Evolutionary conservation across 2,113 vertebrate genomes (phyloP), one percentile per base, ranked within the genome.

Genomic region (Phainopepla nitens): DNA sequence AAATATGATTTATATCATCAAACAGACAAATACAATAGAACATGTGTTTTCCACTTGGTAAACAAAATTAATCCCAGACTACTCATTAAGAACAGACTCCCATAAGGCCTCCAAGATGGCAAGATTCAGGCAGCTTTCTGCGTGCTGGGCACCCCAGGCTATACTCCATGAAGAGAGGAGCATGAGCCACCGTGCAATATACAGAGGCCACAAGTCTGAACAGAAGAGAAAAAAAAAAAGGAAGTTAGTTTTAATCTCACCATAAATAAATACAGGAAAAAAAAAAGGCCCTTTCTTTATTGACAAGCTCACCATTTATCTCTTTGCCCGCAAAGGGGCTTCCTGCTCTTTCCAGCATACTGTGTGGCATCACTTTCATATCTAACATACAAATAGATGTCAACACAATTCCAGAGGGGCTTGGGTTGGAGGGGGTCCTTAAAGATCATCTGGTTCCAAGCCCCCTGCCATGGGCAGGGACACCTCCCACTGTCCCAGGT

Each of bases 21-120:
- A 88, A 82, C 82, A 88, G 86, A 82, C 33, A 82, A 90, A 94
- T 90, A 91, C 91, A 96, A 94, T 91, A 44, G 75, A 87, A 50
- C 94, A 93, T 88, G 94, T 96, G 94, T 85, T 93, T 97, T 95
- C 75, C 50, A 90, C 57, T 97, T 57, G 36, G 94, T 87, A 94
- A 94, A 95, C 61, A 95, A 88, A 95, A 90, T 72, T 58, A 90
- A 23, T 80, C 50, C 66, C 90, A 95, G 89, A 80, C 42, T 50
- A 18, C 25, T 86, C 70, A 82, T 93, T 88, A 94, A 53, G 77
- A 94, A 35, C 56, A 95, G 77, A 82, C 24, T 95, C 61, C 41
- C 17, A 35, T 36, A 95, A 94, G 61, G 56, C 69, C 65, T 94
- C 84, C 61, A 89, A 76, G 78, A 79, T 31, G n/a, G 28, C 24